Evolutionary conservation across 2,113 vertebrate species (phyloP), one percentile per base, ranked within the genome.

Genomic region (Pelecanoides urinatrix): DNA sequence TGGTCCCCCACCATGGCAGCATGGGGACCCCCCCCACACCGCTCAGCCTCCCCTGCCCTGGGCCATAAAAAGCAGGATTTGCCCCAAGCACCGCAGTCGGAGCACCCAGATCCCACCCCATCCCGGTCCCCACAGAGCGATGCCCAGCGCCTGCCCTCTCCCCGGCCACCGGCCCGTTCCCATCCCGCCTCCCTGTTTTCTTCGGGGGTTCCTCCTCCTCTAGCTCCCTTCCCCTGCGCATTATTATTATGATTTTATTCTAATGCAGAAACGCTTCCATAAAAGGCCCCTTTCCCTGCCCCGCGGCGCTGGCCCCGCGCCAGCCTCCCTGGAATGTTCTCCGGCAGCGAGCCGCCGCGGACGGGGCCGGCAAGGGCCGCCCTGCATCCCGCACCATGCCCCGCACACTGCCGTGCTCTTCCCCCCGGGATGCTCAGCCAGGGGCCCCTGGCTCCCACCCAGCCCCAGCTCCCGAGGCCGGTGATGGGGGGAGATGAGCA

Each of bases 241-340:
- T 96, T 97, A 97, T 97, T 97, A 97, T 96, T 92, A 96, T 96
- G 89, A 96, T 96, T 97, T 97, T 97, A 96, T 94, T 96, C 90
- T 97, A 97, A 97, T 94, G 89, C 95, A 97, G 89, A 97, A 97
- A 97, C 81, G 76, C 89, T 97, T 97, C 97, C 97, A 97, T 97
- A 97, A 97, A 97, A 97, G 97, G 97, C 93, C 97, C 97, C 95
- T 93, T 97, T 97, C 96, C 96, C 97, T 97, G 92, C 96, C 97
- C 97, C 75, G 94, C 93, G 58, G 96, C 12, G 67, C 96, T 97
- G 97, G 97, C 96, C 94, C 85, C 2, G 0, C 91, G 96, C 96
- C 95, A 95, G 92, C 94, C 93, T 94, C 93, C 96, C 94, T 97
- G 96, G 97, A 97, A 97, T 97, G 97, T 97, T 97, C 97, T 97